A percentile compares a stretch with the other conserved stretches of the same genome.
phyloP scores from a whole-genome alignment of 2,113 vertebrate genomes.

The Pionites leucogaster region DNA sequence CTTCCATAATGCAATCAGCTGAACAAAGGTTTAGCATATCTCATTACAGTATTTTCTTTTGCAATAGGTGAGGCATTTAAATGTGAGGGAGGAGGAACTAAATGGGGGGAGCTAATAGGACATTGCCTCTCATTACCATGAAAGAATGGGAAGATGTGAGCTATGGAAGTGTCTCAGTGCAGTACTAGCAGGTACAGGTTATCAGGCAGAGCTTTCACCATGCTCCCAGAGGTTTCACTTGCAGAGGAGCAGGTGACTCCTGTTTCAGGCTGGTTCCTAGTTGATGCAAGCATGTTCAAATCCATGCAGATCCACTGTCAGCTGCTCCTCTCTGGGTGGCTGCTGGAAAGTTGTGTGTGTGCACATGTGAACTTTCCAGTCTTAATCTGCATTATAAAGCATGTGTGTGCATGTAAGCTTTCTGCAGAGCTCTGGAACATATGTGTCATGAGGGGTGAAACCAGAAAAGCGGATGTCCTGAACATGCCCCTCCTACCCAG shows the following conservation, averaged over 20 bases:
- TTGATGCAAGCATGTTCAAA: not conserved
- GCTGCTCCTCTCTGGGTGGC: not conserved
- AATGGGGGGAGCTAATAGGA: not conserved
- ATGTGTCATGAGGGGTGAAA: not conserved
- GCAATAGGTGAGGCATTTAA: not conserved
- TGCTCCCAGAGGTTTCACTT: not conserved
- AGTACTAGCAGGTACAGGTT: not conserved
- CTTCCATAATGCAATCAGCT: not conserved
- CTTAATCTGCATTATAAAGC: not conserved
- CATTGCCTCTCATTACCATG: not conserved
- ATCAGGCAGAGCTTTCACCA: not conserved
- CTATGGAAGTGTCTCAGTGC: not conserved
- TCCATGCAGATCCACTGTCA: not conserved
- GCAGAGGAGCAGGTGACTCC: not conserved
- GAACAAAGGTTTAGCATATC: not conserved
- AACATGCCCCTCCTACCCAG: constrained; percentile 6
- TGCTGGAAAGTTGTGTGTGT: not conserved
- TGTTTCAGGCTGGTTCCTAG: not conserved
- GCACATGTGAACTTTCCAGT: not conserved
- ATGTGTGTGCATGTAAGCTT: not conserved
- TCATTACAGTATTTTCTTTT: not conserved
- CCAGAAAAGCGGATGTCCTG: constrained; percentile 28
- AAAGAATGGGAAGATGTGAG: not conserved
- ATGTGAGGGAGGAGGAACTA: not conserved
- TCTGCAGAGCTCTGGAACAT: constrained; percentile 1